Conservation (phyloP, 2,888 invertebrate genomes). For the Shargacucullia verbasci region DNA sequence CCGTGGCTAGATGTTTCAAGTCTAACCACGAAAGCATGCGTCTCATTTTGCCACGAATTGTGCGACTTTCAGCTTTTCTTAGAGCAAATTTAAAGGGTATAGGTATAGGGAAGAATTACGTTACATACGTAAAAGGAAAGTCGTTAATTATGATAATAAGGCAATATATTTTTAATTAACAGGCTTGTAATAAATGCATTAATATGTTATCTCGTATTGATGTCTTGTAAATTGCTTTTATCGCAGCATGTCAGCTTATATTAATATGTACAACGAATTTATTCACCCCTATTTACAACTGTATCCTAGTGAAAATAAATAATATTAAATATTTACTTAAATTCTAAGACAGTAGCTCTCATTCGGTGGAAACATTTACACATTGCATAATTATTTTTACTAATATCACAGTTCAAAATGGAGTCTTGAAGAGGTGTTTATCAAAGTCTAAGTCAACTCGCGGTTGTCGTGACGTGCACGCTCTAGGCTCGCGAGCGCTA, state of each 20-base stretch:
- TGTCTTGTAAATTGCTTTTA: conserved; percentile 51
- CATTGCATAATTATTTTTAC: conserved; percentile 55
- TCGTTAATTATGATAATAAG: conserved; percentile 41
- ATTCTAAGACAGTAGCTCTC: conserved; percentile 47
- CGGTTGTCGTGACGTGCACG: conserved; percentile 59
- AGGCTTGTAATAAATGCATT: conserved; percentile 78
- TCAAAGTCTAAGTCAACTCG: conserved; percentile 65
- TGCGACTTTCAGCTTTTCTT: no score
- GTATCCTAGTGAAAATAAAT: conserved; percentile 78
- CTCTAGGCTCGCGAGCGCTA: conserved; percentile 51
- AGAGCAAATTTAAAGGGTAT: no score
- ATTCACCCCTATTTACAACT: conserved; percentile 75
- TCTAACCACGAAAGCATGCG: no score
- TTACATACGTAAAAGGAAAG: conserved; percentile 29
- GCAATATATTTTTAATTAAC: conserved; percentile 68
- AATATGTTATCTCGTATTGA: conserved; percentile 62
- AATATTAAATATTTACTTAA: conserved; percentile 72
- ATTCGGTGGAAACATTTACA: conserved; percentile 80
- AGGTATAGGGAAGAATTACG: no score
- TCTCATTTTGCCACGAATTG: no score
- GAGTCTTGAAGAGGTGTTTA: conserved; percentile 80
- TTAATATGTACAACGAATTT: conserved; percentile 78
- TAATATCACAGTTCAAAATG: conserved; percentile 86
- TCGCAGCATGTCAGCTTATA: conserved; percentile 55
- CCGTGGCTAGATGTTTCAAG: no score